phyloP scores from a whole-genome alignment of 2,113 vertebrate genomes.

The Pterocles burchelli region DNA sequence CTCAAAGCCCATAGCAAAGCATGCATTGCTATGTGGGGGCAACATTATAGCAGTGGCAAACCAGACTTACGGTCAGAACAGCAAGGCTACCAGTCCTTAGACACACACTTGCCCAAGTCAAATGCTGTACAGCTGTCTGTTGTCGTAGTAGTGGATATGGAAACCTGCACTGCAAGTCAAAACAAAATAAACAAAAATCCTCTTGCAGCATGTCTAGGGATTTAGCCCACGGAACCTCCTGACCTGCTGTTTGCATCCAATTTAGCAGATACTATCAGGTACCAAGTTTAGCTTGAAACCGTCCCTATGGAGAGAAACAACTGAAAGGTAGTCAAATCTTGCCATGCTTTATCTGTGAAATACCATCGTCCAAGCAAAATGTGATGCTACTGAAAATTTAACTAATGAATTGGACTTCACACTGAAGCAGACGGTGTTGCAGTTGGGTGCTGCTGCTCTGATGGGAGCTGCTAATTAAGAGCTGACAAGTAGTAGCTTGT shows the following conservation, averaged over 20 bases:
- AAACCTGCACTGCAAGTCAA: background rate
- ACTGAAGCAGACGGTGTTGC: conserved; percentile 29
- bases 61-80: background rate
- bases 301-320: background rate
- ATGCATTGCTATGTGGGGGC: background rate
- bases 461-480: conserved; percentile 62
- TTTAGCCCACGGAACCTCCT: background rate
- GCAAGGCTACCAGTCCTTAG: background rate
- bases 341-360: background rate
- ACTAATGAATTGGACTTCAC: conserved; percentile 8
- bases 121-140: background rate
- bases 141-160: background rate
- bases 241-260: background rate
- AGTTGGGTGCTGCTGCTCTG: conserved; percentile 50
- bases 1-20: background rate
- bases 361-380: background rate
- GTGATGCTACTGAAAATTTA: background rate
- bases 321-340: background rate
- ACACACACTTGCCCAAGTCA: background rate
- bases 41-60: background rate
- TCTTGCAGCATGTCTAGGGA: background rate
- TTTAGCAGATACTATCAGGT: background rate
- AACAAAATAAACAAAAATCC: conserved; percentile 22
- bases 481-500: conserved; percentile 46
- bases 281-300: background rate